phyloP scores from a whole-genome alignment of 2,888 invertebrate genomes.

The Encarsia formosa region DNA sequence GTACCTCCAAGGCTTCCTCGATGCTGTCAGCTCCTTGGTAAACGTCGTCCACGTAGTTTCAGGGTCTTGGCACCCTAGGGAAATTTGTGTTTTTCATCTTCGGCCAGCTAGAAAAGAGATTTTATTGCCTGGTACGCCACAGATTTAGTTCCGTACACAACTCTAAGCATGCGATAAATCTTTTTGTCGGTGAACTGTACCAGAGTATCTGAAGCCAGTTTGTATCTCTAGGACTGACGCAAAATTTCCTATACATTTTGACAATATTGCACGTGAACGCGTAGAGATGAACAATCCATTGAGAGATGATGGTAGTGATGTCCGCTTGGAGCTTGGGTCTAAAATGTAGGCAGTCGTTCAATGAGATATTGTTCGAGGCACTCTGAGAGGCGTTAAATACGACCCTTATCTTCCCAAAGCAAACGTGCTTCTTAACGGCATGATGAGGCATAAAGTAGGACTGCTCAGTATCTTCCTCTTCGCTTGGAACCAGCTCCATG shows the following conservation, averaged over 20 bases:
- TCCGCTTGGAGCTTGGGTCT: not conserved
- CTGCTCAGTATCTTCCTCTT: not conserved
- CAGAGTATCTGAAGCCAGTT: not conserved
- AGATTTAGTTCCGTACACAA: not conserved
- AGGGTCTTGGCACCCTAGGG: not conserved
- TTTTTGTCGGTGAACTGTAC: not conserved
- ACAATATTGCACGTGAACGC: not conserved
- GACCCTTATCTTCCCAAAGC: not conserved
- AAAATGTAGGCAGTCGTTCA: not conserved
- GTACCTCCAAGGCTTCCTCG: not conserved
- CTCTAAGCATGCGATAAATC: not conserved
- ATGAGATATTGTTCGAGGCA: not conserved
- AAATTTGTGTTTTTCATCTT: not conserved
- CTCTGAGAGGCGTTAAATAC: not conserved
- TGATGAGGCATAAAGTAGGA: not conserved
- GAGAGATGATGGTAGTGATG: not conserved
- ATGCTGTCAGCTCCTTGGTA: not conserved
- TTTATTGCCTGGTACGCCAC: not conserved
- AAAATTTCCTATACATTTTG: not conserved
- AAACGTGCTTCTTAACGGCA: not conserved
- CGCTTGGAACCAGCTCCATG: not conserved
- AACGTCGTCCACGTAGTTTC: not conserved
- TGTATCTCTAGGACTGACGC: not conserved
- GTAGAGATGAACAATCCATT: not conserved
- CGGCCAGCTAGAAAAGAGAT: not conserved